Base-by-base conservation (phyloP, 2,888 invertebrate genomes). In the Cistogaster globosa region DNA sequence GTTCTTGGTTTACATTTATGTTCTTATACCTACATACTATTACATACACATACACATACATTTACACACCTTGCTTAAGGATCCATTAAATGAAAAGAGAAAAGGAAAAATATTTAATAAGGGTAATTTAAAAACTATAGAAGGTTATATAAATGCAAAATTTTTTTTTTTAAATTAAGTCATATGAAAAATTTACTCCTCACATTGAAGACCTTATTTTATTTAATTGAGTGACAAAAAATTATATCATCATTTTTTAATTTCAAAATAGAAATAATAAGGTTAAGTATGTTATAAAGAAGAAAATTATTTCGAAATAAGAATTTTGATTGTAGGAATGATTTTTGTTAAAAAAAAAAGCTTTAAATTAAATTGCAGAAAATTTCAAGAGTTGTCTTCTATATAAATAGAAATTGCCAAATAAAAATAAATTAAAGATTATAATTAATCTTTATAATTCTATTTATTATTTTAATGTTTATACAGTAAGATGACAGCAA, bases 41-140 rank as follows among this genome's bases (percentile, higher is more conserved):
- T n/a, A n/a, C 45, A 48, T 48, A 53, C n/a, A 42, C 71, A 71
- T 4, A 26, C 26, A n/a, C 53, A 58, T 36, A 48, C 38, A 18
- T 63, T 77, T 74, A 58, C 74, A 71, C 78, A 82, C 78, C 63
- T 82, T 77, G 45, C 22, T 48, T 75, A 3, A 60, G 38, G 57
- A 32, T 42, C 22, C n/a, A 45, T 20, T 42, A 58, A n/a, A 63
- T n/a, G 45, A 22, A 57, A 45, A 68, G 42, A 16, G 0, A 26
- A 51, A 14, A 53, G 4, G 26, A 26, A 4, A 26, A 45, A 62
- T 5, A 22, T 69, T 53, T 85, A 82, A 82, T 82, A 58, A 82
- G 69, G 77, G 48, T 51, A 82, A 82, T 85, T 85, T 75, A 82
- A 72, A 85, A 85, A 85, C 85, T 82, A 75, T 78, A 38, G 85